phyloP scores from a whole-genome alignment of 2,888 invertebrate genomes.

The Hydrotaea cyrtoneurina region DNA sequence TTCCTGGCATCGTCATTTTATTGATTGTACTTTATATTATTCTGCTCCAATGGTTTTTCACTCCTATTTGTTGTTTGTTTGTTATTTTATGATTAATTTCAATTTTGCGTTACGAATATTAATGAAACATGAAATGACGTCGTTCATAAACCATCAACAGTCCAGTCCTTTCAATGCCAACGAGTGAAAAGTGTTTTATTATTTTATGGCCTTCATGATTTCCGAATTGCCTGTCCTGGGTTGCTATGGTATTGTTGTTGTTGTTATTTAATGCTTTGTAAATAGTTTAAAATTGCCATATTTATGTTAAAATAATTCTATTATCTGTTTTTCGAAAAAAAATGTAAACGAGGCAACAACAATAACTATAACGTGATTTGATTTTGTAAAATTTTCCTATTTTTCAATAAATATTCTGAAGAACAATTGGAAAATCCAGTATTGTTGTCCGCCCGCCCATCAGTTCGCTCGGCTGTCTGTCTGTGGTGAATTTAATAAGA shows the following conservation, averaged over 20 bases:
- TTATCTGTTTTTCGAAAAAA: neutral
- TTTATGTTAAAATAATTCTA: neutral
- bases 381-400: neutral
- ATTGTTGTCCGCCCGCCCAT: neutral
- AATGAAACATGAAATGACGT: neutral
- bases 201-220: neutral
- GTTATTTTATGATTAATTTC: neutral
- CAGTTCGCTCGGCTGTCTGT: neutral
- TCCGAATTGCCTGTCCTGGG: neutral
- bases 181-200: neutral
- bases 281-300: conserved; percentile 25
- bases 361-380: neutral
- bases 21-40: neutral
- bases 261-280: conserved; percentile 19
- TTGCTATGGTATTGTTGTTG: neutral
- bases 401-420: neutral
- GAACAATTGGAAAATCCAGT: neutral
- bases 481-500: conserved; percentile 1
- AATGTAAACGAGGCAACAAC: neutral
- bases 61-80: too few relatives aligned
- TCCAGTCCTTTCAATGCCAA: neutral
- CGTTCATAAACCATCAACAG: neutral
- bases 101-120: neutral
- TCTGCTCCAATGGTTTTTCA: neutral
- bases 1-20: neutral